These are phyloP conservation scores for Drosophila mimetica DNA, from an alignment of 2,888 invertebrate genomes.

Conservation along the genomic window DNA sequence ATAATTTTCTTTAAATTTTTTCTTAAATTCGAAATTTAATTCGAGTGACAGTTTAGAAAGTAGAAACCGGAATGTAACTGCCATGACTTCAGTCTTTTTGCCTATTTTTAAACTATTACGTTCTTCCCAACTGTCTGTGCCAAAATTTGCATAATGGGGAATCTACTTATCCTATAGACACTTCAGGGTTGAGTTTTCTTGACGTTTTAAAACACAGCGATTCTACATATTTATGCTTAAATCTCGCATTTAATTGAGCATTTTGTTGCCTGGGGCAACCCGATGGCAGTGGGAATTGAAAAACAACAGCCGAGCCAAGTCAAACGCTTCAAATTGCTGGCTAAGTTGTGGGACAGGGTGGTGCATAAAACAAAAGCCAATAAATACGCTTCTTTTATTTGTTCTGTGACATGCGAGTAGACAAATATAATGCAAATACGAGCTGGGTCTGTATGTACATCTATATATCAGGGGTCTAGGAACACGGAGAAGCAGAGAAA, in stretches of 20 bases:
- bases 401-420: slow-evolving; percentile 56
- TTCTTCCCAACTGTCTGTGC: not conserved
- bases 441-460: slow-evolving; percentile 12
- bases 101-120: slow-evolving; percentile 19
- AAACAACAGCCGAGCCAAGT: not conserved
- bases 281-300: not conserved
- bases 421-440: slow-evolving; percentile 53
- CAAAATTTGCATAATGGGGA: slow-evolving; percentile 16
- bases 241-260: slow-evolving; percentile 54
- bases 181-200: not conserved
- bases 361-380: slow-evolving; percentile 52
- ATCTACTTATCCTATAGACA: slow-evolving; percentile 1
- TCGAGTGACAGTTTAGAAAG: not conserved
- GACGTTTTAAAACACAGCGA: slow-evolving; percentile 18
- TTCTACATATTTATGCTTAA: slow-evolving; percentile 14
- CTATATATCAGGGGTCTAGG: not conserved
- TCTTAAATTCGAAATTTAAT: not conserved
- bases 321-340: slow-evolving; percentile 2
- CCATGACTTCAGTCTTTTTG: not conserved
- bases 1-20: not conserved
- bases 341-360: slow-evolving; percentile 6
- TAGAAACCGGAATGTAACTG: not conserved
- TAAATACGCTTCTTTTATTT: slow-evolving; percentile 51
- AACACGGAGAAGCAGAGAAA: not conserved
- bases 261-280: slow-evolving; percentile 60